These are phyloP conservation scores for Microctenopoma lineatum DNA, from an alignment of 2,797 vertebrate genomes.

Conservation along the genomic window DNA sequence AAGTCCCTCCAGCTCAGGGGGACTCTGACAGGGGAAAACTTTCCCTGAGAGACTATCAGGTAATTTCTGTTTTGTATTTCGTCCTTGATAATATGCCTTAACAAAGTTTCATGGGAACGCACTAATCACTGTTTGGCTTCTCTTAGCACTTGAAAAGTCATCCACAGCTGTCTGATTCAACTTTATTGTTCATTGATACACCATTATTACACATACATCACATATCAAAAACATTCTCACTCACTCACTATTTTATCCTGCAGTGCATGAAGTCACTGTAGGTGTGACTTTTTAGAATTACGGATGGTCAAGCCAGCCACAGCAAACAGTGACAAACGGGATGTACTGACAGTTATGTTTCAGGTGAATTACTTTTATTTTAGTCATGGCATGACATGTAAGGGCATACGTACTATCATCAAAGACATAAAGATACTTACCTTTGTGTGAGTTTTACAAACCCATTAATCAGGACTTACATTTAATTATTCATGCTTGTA, in stretches of 20 bases:
- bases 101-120: slow-evolving; percentile 22
- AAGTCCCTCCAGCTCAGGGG: slow-evolving; percentile 48
- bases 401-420: too few species aligned
- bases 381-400: too few species aligned
- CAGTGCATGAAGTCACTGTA: slow-evolving; percentile 23
- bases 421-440: too few species aligned
- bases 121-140: slow-evolving; percentile 26
- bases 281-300: background rate
- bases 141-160: background rate
- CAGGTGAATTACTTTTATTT: too few species aligned
- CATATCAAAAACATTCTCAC: background rate
- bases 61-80: slow-evolving; percentile 39
- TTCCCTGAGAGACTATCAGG: slow-evolving; percentile 7
- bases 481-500: too few species aligned
- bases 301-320: background rate
- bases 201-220: too few species aligned
- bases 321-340: slow-evolving; percentile 9
- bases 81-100: slow-evolving; percentile 15
- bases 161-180: background rate
- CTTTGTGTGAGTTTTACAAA: too few species aligned
- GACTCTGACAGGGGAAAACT: slow-evolving; percentile 17
- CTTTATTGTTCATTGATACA: background rate
- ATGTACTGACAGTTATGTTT: background rate
- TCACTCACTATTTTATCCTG: slow-evolving; percentile 3
- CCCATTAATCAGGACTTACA: too few species aligned